Percentiles rank a stretch among this genome's conserved stretches.
Conservation (phyloP, 2,113 vertebrate genomes). For the human (Homo sapiens) region DNA sequence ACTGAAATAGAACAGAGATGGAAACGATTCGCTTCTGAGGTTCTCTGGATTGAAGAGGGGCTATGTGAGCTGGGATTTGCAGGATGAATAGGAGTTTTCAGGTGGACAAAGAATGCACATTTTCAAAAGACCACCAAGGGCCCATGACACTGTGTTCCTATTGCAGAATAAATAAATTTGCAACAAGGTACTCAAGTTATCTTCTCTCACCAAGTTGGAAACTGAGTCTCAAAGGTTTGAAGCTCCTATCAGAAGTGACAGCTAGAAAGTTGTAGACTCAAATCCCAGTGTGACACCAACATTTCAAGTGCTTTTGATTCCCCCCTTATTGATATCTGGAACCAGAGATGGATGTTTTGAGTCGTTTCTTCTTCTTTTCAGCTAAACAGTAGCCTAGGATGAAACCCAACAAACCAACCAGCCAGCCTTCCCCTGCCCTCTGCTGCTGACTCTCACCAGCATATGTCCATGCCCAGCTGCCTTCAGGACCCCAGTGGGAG, state of each 20-base stretch:
- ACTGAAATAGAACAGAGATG: not conserved
- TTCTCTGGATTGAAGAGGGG: not conserved
- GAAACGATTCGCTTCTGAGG: not conserved
- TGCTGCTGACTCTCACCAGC: rapidly evolving
- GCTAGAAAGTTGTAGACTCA: not conserved
- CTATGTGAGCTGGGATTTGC: not conserved
- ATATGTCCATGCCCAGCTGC: rapidly evolving
- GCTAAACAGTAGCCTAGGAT: not conserved
- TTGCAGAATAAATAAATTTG: too few species aligned
- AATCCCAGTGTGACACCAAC: not conserved
- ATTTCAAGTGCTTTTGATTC: rapidly evolving
- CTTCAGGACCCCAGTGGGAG: not conserved
- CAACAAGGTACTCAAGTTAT: not conserved
- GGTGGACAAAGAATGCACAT: too few species aligned
- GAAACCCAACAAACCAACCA: not conserved
- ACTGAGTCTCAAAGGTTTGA: not conserved
- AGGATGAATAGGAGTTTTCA: constrained; percentile 5
- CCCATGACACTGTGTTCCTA: rapidly evolving
- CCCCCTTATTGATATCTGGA: not conserved
- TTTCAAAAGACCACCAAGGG: not conserved
- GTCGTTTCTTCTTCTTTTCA: not conserved
- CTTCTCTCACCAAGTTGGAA: not conserved
- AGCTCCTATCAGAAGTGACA: not conserved
- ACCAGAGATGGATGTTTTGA: not conserved
- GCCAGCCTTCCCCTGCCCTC: not conserved